Conservation (phyloP, 2,888 invertebrate species). For the Alsophila aescularia region DNA sequence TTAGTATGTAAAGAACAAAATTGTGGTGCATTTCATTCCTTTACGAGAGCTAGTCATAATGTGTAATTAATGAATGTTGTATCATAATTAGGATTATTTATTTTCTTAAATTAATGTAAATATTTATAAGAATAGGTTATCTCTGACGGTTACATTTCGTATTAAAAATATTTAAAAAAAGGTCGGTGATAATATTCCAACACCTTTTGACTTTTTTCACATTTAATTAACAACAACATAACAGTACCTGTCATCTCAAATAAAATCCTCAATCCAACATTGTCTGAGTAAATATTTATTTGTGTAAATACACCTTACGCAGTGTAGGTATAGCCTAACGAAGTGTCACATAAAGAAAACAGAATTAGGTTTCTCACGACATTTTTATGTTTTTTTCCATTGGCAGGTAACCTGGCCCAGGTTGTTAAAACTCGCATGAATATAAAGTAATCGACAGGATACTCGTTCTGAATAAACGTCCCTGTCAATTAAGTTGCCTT, state of each 20-base stretch:
- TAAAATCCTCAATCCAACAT: neutral
- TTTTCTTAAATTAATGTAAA: conserved; percentile 44
- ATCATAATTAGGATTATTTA: conserved; percentile 51
- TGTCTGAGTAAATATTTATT: neutral
- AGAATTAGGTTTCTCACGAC: conserved; percentile 1
- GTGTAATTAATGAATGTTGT: conserved; percentile 50
- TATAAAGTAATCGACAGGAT: conserved; percentile 18
- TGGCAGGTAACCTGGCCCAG: neutral
- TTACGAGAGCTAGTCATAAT: conserved; percentile 75
- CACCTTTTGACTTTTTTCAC: neutral
- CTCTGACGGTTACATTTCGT: neutral
- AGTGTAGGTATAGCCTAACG: conserved; percentile 2
- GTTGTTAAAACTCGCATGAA: conserved; percentile 17
- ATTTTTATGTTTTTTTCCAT: conserved; percentile 1
- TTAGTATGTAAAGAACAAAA: conserved; percentile 50
- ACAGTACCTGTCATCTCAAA: neutral
- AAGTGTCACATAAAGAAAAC: neutral
- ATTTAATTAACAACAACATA: neutral
- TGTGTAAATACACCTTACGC: neutral
- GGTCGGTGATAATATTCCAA: neutral
- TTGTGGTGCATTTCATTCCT: conserved; percentile 74
- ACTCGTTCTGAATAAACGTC: conserved; percentile 14
- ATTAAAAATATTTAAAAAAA: neutral
- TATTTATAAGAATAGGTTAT: conserved; percentile 5
- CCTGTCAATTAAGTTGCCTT: conserved; percentile 17